Evolutionary conservation across 2,113 vertebrate genomes (phyloP), one percentile per base, ranked within the genome.

Genomic region (Gadus chalcogrammus): DNA sequence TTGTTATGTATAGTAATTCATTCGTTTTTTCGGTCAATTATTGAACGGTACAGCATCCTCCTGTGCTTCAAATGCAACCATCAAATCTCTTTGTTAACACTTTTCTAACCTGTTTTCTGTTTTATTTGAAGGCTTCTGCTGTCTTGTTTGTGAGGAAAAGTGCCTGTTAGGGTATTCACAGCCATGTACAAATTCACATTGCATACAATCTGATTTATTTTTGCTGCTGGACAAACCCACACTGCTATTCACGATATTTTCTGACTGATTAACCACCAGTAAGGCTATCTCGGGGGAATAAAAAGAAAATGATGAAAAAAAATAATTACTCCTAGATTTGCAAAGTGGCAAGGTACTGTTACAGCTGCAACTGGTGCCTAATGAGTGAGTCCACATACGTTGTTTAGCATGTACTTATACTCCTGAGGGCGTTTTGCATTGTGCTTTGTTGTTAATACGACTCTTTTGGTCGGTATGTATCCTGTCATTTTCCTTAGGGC

Each of bases 131-230:
- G 61, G 22, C 8, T 63, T 27, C 0, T 28, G 11, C 13, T 27
- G 64, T 53, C 53, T 35, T 15, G 55, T 67, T 82, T 73, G 58
- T 76, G 61, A 61, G 77, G 79, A 79, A 85, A 89, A 88, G 88
- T 88, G 84, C 83, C 86, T 85, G 79, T 65, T 71, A 66, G 80
- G 76, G 70, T 81, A 70, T 83, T 74, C 83, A 67, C 58, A 65
- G 79, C 78, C 68, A 31, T 76, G 67, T 80, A 76, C 70, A 80
- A 59, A 80, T 4, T 48, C 42, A 48, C 42, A 13, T 7, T 48
- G 42, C 42, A 48, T 48, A 48, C 8, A 73, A 70, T 69, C 65
- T 62, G 76, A 70, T 72, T 61, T 48, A 38, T 48, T 20, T 60
- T 65, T 84, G 63, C 70, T 61, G 59, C 69, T 74, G 75, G 69